Evolutionary conservation across 2,113 vertebrate species (phyloP).

Genomic region (Rhabdomys dilectus): DNA sequence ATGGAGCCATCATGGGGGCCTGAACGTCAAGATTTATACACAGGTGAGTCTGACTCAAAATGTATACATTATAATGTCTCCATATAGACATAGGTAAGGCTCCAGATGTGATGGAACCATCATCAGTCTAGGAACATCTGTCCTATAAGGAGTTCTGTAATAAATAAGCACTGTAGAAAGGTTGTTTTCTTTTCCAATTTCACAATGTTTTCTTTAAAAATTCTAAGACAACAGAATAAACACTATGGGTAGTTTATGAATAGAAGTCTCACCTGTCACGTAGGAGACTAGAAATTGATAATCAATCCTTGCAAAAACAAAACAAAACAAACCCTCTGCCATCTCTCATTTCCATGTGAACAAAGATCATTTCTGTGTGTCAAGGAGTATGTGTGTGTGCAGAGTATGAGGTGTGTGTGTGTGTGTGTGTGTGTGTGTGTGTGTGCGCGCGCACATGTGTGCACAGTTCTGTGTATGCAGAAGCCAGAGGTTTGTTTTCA

Average conservation of each 20-base stretch:
- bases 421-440: background rate
- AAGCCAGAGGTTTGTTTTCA: background rate
- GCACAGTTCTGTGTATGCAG: background rate
- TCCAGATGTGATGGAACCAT: background rate
- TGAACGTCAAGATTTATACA: background rate
- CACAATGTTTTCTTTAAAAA: background rate
- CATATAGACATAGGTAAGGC: background rate
- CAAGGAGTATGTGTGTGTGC: background rate
- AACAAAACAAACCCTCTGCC: background rate
- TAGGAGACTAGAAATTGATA: background rate
- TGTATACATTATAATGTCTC: background rate
- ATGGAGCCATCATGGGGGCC: background rate
- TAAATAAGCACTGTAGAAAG: background rate
- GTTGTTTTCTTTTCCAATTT: background rate
- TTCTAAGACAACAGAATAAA: constrained; percentile 15
- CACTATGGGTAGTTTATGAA: background rate
- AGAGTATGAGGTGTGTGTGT: background rate
- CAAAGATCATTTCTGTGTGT: background rate
- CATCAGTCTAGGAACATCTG: background rate
- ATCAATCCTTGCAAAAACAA: background rate
- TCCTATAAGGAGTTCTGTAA: background rate
- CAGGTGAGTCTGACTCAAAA: background rate
- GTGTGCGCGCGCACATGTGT: background rate
- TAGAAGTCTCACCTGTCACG: background rate
- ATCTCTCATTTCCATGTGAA: background rate